Evolutionary conservation across 2,797 vertebrate species (phyloP), one percentile per base, ranked within the genome.

Genomic region (Sciaenops ocellatus): DNA sequence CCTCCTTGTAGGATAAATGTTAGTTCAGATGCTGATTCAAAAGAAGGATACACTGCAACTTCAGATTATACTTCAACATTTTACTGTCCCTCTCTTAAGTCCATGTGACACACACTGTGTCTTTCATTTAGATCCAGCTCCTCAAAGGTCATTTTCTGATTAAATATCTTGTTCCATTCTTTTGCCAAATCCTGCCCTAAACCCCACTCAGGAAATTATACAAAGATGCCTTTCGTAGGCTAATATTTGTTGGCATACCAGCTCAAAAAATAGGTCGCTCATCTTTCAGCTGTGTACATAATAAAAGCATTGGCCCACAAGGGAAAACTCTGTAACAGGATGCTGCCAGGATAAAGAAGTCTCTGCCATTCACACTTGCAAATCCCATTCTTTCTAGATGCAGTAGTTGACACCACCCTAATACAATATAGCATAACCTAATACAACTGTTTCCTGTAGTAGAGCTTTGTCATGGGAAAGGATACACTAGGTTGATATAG

Each of bases 221-320:
- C 12, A 80, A 82, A 67, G 60, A 51, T 2, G 5, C 9, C 4
- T 44, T 67, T 68, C 1, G 0, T 7, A 20, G 13, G 28, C 48
- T 64, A 44, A 47, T 75, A 13, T 79, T 62, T 17, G 57, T 48
- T 78, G 22, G 30, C 76, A 69, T 76, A 68, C 13, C 38, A 30
- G 13, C 34, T 65, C n/a, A 61, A 52, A 61, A 12, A 76, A 41
- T 59, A 51, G 16, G 62, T 26, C 6, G 0, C 26, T 62, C 16
- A 63, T 74, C 62, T 62, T 46, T 60, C 18, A 65, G 22, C 5
- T 1, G 12, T 47, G 13, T 24, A 7, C 46, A 50, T 50, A 74
- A 64, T 72, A 24, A 60, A 69, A 65, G 10, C 0, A 64, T 9
- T 60, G 41, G 28, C 26, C 20, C 10, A 13, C 17, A 28, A 17